A percentile compares a stretch with the other conserved stretches of the same genome.
Evolutionary conservation across 1,140 invertebrate genomes (phyloP).

Genomic region (Brachionus koreanus): DNA sequence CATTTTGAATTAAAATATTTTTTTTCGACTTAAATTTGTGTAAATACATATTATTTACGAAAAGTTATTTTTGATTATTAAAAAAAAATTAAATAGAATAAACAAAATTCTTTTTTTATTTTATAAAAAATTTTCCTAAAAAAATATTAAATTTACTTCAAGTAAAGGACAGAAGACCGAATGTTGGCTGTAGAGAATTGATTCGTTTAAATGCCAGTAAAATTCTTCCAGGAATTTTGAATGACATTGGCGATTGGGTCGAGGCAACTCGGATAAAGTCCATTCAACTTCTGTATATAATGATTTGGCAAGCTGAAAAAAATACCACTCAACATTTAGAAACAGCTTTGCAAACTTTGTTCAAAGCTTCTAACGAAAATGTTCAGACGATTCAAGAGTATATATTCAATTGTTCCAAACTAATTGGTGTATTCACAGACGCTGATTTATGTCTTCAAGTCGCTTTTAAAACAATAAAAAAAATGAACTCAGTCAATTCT

Average conservation of each 20-base stretch:
- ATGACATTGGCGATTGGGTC: slow-evolving; percentile 71
- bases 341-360: slow-evolving; percentile 61
- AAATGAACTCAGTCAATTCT: not conserved
- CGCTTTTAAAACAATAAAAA: not conserved
- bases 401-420: slow-evolving; percentile 54
- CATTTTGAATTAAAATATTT: no score
- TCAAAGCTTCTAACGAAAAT: slow-evolving; percentile 62
- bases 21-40: no score
- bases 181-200: slow-evolving; percentile 70
- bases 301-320: slow-evolving; percentile 68
- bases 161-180: slow-evolving; percentile 65
- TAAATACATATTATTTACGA: no score
- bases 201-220: slow-evolving; percentile 68
- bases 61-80: no score
- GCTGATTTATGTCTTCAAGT: not conserved
- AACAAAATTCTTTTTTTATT: no score
- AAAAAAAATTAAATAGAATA: no score
- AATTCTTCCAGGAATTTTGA: slow-evolving; percentile 65
- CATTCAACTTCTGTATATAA: slow-evolving; percentile 67
- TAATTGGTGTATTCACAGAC: slow-evolving; percentile 38
- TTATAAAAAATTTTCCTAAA: no score
- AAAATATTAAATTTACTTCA: no score
- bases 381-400: slow-evolving; percentile 65
- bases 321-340: slow-evolving; percentile 68
- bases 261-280: slow-evolving; percentile 66